These are phyloP conservation scores for Napeogenes inachia DNA, from an alignment of 2,888 invertebrate species.

Conservation along the genomic window DNA sequence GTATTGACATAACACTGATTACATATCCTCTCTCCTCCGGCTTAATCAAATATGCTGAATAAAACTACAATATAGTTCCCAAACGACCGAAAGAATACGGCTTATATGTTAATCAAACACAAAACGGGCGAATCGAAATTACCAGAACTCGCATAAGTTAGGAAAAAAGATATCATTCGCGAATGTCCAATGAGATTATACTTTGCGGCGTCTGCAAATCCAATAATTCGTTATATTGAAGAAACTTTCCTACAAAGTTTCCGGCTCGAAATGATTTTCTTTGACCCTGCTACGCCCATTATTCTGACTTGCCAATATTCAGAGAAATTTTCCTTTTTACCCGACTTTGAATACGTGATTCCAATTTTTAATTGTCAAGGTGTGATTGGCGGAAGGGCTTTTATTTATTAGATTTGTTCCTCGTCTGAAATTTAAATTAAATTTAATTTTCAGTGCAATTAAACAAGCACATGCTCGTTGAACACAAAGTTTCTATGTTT, in stretches of 20 bases:
- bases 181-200: conserved; percentile 55
- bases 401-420: background rate
- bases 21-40: background rate
- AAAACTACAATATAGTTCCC: conserved; percentile 26
- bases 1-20: conserved; percentile 3
- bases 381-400: background rate
- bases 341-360: conserved; percentile 9
- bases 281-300: conserved; percentile 54
- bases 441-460: too few species aligned
- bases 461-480: too few species aligned
- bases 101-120: conserved; percentile 38
- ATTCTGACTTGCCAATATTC: conserved; percentile 54
- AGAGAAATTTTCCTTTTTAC: conserved; percentile 15
- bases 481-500: too few species aligned
- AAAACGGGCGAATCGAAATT: conserved; percentile 35
- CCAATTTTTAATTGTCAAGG: conserved; percentile 5
- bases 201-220: conserved; percentile 56
- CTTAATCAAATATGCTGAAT: conserved; percentile 12
- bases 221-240: conserved; percentile 73
- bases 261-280: conserved; percentile 61
- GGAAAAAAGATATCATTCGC: conserved; percentile 53
- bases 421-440: background rate
- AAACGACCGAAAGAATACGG: conserved; percentile 24
- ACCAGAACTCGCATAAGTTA: conserved; percentile 37
- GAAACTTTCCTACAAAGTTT: conserved; percentile 62